Conservation (phyloP, 2,797 vertebrate species). For the Neosilurus mollespiculum region DNA sequence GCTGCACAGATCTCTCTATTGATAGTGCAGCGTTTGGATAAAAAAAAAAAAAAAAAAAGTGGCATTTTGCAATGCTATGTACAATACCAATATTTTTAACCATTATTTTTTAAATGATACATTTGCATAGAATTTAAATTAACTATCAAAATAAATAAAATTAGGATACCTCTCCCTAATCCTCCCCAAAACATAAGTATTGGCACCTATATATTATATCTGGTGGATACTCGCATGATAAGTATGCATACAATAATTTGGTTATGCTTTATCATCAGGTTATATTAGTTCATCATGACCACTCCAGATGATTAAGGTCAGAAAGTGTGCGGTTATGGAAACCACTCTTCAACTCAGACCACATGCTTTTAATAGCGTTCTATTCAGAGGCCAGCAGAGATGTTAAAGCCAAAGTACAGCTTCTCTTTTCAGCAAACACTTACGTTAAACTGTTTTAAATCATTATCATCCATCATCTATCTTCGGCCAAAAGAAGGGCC, state of each 20-base stretch:
- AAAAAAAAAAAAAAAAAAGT: neutral
- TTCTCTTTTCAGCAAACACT: conserved; percentile 3
- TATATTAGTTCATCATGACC: neutral
- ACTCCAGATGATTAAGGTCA: neutral
- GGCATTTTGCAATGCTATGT: neutral
- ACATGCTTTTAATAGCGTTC: conserved; percentile 34
- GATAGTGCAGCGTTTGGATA: conserved; percentile 14
- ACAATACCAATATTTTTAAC: neutral
- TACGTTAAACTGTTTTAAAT: conserved; percentile 12
- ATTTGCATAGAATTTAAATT: neutral
- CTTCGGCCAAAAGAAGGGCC: neutral
- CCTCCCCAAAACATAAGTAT: neutral
- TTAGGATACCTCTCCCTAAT: neutral
- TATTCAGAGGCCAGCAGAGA: neutral
- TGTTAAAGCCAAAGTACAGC: neutral
- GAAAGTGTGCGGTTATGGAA: conserved; percentile 20
- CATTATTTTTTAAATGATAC: neutral
- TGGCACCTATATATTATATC: neutral
- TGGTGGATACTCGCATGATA: neutral
- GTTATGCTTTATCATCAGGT: conserved; percentile 8
- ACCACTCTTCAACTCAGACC: neutral
- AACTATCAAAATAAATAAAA: neutral
- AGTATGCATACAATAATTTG: neutral
- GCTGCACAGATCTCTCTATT: conserved; percentile 10
- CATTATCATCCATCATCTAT: conserved; percentile 10